Conservation (phyloP, 1,140 invertebrate species). For the Magallana gigas region DNA sequence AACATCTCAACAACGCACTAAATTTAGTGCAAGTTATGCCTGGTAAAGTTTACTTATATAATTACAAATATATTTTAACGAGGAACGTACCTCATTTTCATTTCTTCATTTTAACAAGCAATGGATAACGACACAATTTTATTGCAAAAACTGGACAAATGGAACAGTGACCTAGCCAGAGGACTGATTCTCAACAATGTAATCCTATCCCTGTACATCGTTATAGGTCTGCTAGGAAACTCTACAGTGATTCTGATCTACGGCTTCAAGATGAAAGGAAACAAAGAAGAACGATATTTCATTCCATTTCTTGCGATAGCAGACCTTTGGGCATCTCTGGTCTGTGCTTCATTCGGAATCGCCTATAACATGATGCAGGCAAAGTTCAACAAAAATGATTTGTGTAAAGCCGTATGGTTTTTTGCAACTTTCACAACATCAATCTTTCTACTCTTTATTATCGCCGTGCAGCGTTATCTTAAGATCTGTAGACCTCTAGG, state of each 20-base stretch:
- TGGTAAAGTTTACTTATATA: neutral
- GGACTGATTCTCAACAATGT: constrained; percentile 48
- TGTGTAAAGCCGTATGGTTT: constrained; percentile 47
- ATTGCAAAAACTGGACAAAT: constrained; percentile 2
- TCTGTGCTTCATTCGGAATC: constrained; percentile 39
- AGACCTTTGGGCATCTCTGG: constrained; percentile 18
- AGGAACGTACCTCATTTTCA: neutral
- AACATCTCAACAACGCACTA: too few species aligned
- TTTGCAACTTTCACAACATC: constrained; percentile 44
- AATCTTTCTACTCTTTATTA: constrained; percentile 27
- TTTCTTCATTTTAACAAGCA: constrained; percentile 37
- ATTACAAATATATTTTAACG: neutral
- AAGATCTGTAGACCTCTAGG: constrained; percentile 39
- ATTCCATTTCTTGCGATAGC: constrained; percentile 41
- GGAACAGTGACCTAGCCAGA: constrained; percentile 45
- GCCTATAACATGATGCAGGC: constrained; percentile 30
- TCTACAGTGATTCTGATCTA: constrained; percentile 32
- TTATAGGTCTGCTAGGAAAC: constrained; percentile 52
- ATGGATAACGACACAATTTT: neutral
- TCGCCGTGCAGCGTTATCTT: constrained; percentile 42
- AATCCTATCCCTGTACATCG: constrained; percentile 47
- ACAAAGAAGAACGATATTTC: constrained; percentile 39
- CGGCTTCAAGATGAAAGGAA: constrained; percentile 20
- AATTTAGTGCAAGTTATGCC: too few species aligned
- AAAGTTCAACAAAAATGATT: constrained; percentile 34